phyloP scores from a whole-genome alignment of 1,140 invertebrate genomes.

The Vanessa tameamea region DNA sequence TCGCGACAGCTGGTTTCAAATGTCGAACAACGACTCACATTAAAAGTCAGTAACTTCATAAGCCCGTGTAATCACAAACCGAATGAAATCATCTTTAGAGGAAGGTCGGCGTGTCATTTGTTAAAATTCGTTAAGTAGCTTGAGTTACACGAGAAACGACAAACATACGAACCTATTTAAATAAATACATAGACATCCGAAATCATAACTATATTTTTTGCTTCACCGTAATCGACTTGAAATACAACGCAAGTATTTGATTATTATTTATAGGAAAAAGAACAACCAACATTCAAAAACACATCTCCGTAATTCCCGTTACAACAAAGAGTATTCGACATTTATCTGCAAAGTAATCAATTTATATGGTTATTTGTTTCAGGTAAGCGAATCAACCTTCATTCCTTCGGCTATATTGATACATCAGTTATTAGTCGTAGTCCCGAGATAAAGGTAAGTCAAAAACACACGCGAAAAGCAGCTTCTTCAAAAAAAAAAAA shows the following conservation, averaged over 20 bases:
- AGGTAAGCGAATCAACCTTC: constrained; percentile 40
- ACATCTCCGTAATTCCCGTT: background rate
- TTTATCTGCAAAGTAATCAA: constrained; percentile 34
- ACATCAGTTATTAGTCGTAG: constrained; percentile 28
- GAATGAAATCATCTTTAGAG: no score
- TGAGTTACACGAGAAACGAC: no score
- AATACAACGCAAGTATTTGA: background rate
- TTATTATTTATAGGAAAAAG: background rate
- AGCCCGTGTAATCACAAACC: no score
- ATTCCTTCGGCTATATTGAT: constrained; percentile 26
- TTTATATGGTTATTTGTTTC: constrained; percentile 42
- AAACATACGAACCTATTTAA: no score
- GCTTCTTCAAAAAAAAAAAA: background rate
- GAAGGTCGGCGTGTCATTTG: no score
- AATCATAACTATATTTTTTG: no score
- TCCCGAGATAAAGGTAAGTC: constrained; percentile 27
- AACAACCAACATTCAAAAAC: constrained; percentile 13
- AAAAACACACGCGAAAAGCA: background rate
- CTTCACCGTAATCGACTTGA: no score
- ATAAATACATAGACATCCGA: no score
- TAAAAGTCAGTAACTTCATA: no score
- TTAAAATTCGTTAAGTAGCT: no score
- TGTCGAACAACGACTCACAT: no score
- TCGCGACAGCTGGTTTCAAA: no score
- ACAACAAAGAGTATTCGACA: constrained; percentile 27